These are phyloP conservation scores for Drosophila bipectinata DNA, from an alignment of 1,140 invertebrate species.

Conservation along the genomic window DNA sequence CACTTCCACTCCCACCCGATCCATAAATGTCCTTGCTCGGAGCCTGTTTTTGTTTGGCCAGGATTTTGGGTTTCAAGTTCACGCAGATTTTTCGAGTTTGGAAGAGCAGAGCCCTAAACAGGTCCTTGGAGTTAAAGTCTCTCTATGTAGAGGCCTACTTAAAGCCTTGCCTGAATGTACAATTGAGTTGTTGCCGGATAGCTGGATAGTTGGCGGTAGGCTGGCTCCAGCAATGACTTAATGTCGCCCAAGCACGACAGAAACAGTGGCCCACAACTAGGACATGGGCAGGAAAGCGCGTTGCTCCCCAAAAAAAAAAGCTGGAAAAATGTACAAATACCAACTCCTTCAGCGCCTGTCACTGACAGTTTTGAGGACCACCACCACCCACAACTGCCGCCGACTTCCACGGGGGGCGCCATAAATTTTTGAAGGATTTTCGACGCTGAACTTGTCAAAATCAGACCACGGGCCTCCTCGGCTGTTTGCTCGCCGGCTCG, in stretches of 20 bases:
- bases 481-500: constrained; percentile 5
- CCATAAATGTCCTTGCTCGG: constrained; percentile 12
- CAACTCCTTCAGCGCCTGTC: constrained; percentile 64
- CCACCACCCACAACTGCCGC: not conserved
- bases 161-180: constrained; percentile 40
- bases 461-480: constrained; percentile 59
- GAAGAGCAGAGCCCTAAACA: too few species aligned
- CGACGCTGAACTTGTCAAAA: constrained; percentile 83
- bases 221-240: constrained; percentile 64
- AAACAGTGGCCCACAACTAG: constrained; percentile 37
- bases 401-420: constrained; percentile 40
- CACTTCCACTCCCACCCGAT: not conserved
- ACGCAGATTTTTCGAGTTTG: constrained; percentile 25
- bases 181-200: constrained; percentile 50
- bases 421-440: constrained; percentile 83
- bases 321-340: constrained; percentile 17
- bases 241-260: constrained; percentile 75
- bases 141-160: constrained; percentile 11
- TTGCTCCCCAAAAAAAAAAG: constrained; percentile 20
- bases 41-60: constrained; percentile 24
- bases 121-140: not conserved
- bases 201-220: constrained; percentile 21
- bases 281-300: constrained; percentile 47
- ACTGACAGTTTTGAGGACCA: constrained; percentile 57
- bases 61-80: constrained; percentile 53